These are phyloP conservation scores for Ataeniobius toweri DNA, from an alignment of 2,797 vertebrate species.

Conservation along the genomic window DNA sequence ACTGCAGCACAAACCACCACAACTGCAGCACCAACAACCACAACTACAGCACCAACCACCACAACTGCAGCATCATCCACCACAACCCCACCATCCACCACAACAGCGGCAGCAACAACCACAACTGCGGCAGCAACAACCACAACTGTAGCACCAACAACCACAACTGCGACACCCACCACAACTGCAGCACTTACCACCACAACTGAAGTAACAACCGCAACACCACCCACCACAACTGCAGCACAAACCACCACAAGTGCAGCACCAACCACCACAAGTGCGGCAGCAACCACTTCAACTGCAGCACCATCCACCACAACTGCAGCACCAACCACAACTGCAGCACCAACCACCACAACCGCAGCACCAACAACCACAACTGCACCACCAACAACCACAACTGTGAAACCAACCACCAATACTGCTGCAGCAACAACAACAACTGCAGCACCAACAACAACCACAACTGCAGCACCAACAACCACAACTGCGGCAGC, in stretches of 20 bases:
- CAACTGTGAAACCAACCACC: no score
- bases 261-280: background rate
- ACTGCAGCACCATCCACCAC: background rate
- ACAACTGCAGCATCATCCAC: background rate
- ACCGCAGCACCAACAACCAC: background rate
- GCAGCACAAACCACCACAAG: background rate
- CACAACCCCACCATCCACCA: background rate
- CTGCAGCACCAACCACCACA: background rate
- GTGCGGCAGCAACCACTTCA: background rate
- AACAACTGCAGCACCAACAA: no score
- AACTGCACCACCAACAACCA: background rate
- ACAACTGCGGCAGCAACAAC: background rate
- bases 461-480: no score
- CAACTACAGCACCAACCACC: background rate
- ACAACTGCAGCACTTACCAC: background rate
- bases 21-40: background rate
- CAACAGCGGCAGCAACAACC: background rate
- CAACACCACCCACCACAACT: background rate
- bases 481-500: no score
- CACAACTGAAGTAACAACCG: background rate
- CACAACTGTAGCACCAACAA: no score
- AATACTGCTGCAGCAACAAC: no score
- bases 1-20: background rate
- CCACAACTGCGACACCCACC: background rate
- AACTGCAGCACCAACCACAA: background rate